Evolutionary conservation across 2,797 vertebrate genomes (phyloP), one percentile per base, ranked within the genome.

Genomic region (Miichthys miiuy): DNA sequence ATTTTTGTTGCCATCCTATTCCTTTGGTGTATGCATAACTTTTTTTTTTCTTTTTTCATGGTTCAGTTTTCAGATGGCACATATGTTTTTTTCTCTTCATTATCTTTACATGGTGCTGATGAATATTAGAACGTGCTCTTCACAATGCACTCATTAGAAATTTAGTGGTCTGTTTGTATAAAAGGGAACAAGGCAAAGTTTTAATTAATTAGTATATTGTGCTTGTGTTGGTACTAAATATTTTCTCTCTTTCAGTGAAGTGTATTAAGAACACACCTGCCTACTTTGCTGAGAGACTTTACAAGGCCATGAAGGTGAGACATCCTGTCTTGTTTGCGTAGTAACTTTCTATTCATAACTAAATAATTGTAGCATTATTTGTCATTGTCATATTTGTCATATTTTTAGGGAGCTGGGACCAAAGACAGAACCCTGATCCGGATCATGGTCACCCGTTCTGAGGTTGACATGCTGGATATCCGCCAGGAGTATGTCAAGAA

Each of bases 261-360:
- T 99, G 98, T 77, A 96, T 99, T 88, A 99, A 97, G 94, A 97
- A 98, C 85, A 98, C 97, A 0, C 83, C 96, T 0, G 96, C 87
- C 41, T 99, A 97, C 94, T 99, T 99, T 89, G 98, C 98, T 54
- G 97, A 99, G 90, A 97, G 98, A 75, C 96, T 99, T 66, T 89
- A 98, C 92, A 99, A 96, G n/a, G 93, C 98, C 88, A 99, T 99
- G 97, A 97, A 94, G 96, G 98, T 99, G 91, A 44, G 95, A 67
- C 34, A 42, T 2, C 6, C 0, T n/a, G 9, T 60, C 4, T 38
- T 68, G 7, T 48, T 71, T 62, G 17, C 14, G 54, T 51, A 17
- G 5, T 16, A 5, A 41, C 50, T 51, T 46, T 50, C 8, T 38
- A 8, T 67, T 61, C 5, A 18, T 65, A 21, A 13, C 38, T 21